Base-by-base conservation (phyloP, 2,888 invertebrate genomes). In the Pandemis heparana region DNA sequence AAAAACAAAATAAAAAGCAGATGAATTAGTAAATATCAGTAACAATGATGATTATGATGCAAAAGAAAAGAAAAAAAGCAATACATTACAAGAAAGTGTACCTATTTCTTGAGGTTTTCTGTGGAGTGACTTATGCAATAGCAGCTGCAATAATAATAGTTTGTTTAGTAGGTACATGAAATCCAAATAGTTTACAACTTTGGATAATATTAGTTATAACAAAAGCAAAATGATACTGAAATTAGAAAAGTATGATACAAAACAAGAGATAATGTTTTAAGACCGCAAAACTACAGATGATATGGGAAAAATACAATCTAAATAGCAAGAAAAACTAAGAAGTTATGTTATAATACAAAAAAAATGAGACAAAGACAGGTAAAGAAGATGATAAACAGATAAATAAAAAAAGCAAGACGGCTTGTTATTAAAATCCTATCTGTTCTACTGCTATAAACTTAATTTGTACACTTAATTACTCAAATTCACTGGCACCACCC, bases 71-170 rank as follows among this genome's bases (percentile, higher is more conserved):
- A 75, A 79, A 89, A 82, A 75, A 92, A 92, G 92, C 91, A 83
- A 83, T 88, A 90, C 83, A 84, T 85, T 90, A 87, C 83, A 88
- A 90, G 83, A 79, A 81, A 83, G 85, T 92, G 92, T 94, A 94
- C 94, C 94, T 94, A 94, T 92, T 94, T 90, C 87, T 83, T 82
- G 92, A 87, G 88, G 80, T 87, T 91, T 89, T 93, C 93, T 91
- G 89, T 89, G 83, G 92, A 90, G 92, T 94, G 94, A 92, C 92
- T 94, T 92, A 94, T 92, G 85, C 94, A 94, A 94, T 94, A 94
- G 94, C 94, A 94, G 94, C 94, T 94, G 94, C 84, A 94, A 94
- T 83, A 81, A 89, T 81, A 92, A 93, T 82, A 87, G 84, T 82
- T 78, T 63, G 76, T 91, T 92, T 90, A 92, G 86, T 91, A 82